Conservation (phyloP, 2,888 invertebrate species). For the Allolobophora icterica region DNA sequence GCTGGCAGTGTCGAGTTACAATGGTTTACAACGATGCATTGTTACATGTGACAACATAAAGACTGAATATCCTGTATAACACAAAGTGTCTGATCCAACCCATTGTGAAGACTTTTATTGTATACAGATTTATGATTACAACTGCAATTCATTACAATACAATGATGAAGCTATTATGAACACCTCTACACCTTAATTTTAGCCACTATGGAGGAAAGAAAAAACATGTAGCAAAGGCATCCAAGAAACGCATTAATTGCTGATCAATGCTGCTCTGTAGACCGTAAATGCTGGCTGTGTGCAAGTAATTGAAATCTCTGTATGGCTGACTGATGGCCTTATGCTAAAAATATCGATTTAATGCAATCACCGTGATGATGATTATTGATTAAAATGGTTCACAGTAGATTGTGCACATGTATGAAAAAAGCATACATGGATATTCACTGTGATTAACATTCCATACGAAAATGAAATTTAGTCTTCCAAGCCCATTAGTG, state of each 20-base stretch:
- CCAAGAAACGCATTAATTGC: not conserved
- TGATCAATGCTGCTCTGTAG: not conserved
- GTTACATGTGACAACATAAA: too few species aligned
- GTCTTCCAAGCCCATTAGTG: not conserved
- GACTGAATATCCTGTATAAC: too few species aligned
- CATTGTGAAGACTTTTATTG: too few species aligned
- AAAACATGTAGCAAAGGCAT: not conserved
- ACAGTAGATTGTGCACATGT: not conserved
- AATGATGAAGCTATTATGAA: too few species aligned
- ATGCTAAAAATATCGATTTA: not conserved
- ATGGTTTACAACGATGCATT: too few species aligned
- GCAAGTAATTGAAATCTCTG: not conserved
- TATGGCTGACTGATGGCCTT: not conserved
- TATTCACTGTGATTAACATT: constrained; percentile 6
- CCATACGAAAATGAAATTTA: not conserved
- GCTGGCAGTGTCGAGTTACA: too few species aligned
- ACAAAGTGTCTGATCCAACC: too few species aligned
- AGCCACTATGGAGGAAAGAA: not conserved
- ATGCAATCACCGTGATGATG: not conserved
- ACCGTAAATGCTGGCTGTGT: not conserved
- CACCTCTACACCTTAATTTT: not conserved
- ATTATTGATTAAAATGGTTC: not conserved
- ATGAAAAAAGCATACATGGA: not conserved
- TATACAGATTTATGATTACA: too few species aligned
- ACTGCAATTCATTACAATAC: too few species aligned